Evolutionary conservation across 2,797 vertebrate species (phyloP).

Genomic region (Acropternis orthonyx): DNA sequence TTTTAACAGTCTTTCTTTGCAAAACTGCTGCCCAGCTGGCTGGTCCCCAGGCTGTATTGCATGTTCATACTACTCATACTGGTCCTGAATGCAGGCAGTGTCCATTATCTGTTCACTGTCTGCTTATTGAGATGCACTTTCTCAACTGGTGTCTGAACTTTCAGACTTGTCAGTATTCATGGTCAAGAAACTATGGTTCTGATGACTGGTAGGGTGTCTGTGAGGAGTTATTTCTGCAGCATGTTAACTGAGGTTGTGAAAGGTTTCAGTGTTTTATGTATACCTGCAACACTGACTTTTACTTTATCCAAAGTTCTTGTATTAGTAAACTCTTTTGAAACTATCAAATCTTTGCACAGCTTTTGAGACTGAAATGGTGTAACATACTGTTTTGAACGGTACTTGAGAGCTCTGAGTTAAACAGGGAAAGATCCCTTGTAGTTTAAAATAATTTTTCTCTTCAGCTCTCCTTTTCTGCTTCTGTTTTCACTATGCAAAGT

Average conservation of each 20-base stretch:
- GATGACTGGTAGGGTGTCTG: conserved; percentile 12
- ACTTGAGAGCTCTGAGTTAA: conserved; percentile 51
- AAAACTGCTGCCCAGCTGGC: background rate
- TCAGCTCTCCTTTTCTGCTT: background rate
- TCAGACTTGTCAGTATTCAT: background rate
- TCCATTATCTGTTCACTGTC: background rate
- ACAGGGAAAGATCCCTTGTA: conserved; percentile 62
- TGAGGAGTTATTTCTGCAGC: conserved; percentile 37
- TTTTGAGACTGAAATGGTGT: conserved; percentile 61
- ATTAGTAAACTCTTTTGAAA: conserved; percentile 64
- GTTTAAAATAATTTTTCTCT: conserved; percentile 65
- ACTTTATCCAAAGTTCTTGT: conserved; percentile 64
- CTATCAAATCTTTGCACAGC: conserved; percentile 13
- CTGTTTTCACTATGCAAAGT: background rate
- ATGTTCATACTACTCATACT: background rate
- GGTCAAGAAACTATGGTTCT: background rate
- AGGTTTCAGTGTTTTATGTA: conserved; percentile 40
- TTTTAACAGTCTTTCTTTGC: background rate
- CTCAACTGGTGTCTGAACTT: background rate
- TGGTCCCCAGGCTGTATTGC: background rate
- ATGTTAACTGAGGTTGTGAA: conserved; percentile 57
- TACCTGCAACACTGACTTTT: conserved; percentile 5
- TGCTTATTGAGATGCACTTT: background rate
- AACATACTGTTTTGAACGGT: conserved; percentile 59
- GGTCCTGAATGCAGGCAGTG: background rate